Evolutionary conservation across 2,797 vertebrate genomes (phyloP), one percentile per base, ranked within the genome.

Genomic region (Steatocranus sp.): DNA sequence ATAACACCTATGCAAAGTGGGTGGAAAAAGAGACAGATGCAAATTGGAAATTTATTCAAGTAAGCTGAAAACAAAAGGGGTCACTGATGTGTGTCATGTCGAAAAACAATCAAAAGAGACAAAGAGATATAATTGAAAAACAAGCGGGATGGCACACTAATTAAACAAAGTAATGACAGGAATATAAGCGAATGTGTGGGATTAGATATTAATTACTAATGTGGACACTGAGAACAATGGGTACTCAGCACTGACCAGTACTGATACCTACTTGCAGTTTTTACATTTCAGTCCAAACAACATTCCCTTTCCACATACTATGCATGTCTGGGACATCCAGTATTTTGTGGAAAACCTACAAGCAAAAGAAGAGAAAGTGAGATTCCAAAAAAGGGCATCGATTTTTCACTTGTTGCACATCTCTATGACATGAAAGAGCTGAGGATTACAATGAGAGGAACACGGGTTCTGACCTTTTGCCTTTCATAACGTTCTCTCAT

Each of bases 321-420:
- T 98, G 94, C 99, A 99, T 2, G 98, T 99, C 96, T 99, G 99
- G 70, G 98, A 99, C 98, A 99, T 99, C 99, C 98, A 99, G 89
- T 99, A 99, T 95, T 99, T 99, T 85, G 99, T 99, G 94, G 99
- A 99, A 97, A 99, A 99, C 95, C 99, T 99, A 96, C 0, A 30
- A 70, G 73, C 66, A 94, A 84, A 83, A 91, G 25, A 91, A 77
- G 10, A 86, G 17, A 56, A 48, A 82, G 78, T 25, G 8, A 86
- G 48, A 70, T 68, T 56, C 56, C 9, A 12, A 56, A 49, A 81
- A 68, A 61, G 15, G 25, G 66, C 32, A 79, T 83, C 1, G 9
- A 30, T 8, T 89, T 66, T 76, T 8, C 46, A 66, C 66, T 68
- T 75, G 23, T 81, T 78, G 76, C 56, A 80, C 50, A 79, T 76